Evolutionary conservation across 37 sponge, comb jelly and placozoan genomes (phyloP).

Genomic region (Tethya wilhelma): DNA sequence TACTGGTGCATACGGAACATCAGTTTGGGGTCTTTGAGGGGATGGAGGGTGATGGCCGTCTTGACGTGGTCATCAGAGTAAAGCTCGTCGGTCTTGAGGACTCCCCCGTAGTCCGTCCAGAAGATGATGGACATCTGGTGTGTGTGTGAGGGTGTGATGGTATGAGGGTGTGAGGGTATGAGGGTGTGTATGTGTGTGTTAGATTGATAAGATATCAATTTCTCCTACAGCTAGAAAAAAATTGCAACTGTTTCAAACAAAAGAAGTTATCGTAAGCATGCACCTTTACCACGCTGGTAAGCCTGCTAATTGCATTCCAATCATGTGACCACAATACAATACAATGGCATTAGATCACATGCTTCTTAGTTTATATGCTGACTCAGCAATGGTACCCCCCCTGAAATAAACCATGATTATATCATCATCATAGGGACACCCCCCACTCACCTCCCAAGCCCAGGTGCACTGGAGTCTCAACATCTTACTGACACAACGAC

Average conservation of each 20-base stretch:
- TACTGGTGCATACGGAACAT: conserved; percentile 64
- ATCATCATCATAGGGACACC: too few species aligned
- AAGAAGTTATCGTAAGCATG: too few species aligned
- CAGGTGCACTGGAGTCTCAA: conserved; percentile 71
- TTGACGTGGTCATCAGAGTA: conserved; percentile 30
- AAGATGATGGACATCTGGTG: conserved; percentile 23
- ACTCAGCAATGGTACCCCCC: too few species aligned
- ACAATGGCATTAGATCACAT: too few species aligned
- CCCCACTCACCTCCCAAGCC: conserved; percentile 63
- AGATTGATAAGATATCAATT: background rate
- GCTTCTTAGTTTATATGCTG: too few species aligned
- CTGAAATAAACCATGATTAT: too few species aligned
- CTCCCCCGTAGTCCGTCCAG: conserved; percentile 51
- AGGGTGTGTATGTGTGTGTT: background rate
- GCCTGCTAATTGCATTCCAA: too few species aligned
- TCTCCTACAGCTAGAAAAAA: background rate
- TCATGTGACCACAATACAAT: too few species aligned
- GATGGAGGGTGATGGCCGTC: conserved; percentile 58
- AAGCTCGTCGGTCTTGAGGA: conserved; percentile 18
- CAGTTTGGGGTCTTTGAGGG: conserved; percentile 51
- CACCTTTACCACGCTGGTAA: too few species aligned
- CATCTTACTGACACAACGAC: conserved; percentile 59
- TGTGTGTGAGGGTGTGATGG: conserved; percentile 22
- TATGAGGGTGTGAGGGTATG: conserved; percentile 28
- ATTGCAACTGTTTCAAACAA: background rate